Conservation (phyloP, 2,797 vertebrate genomes). For the Melanotaenia trifasciata region DNA sequence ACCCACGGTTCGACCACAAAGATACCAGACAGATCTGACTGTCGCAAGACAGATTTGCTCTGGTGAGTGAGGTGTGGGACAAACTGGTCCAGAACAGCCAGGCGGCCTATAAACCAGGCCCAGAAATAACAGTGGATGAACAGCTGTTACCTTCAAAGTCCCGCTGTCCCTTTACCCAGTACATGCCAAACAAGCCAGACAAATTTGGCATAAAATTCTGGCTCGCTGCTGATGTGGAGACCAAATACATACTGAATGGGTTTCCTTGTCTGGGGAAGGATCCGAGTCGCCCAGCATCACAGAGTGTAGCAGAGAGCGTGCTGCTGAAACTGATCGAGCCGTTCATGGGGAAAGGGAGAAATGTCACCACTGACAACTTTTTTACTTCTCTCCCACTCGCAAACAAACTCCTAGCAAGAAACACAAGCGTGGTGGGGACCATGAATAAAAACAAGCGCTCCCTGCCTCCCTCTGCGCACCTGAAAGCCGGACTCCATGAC, state of each 20-base stretch:
- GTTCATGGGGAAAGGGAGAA: too few species aligned
- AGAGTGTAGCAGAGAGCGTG: too few species aligned
- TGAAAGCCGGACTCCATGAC: too few species aligned
- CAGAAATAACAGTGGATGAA: neutral
- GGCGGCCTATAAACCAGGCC: neutral
- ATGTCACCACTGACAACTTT: too few species aligned
- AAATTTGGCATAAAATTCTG: neutral
- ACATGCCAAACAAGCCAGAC: neutral
- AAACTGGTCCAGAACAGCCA: neutral
- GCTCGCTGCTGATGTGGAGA: neutral
- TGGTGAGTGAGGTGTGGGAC: neutral
- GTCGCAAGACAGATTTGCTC: neutral
- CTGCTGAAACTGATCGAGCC: too few species aligned
- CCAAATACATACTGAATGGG: neutral
- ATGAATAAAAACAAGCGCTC: too few species aligned
- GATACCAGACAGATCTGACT: too few species aligned
- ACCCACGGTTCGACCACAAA: too few species aligned
- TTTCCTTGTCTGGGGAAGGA: neutral
- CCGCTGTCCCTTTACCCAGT: neutral
- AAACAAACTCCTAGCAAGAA: too few species aligned
- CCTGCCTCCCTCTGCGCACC: too few species aligned
- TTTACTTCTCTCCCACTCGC: too few species aligned
- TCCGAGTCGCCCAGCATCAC: neutral
- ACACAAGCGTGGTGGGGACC: too few species aligned
- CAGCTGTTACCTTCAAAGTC: neutral